Percentiles rank a stretch among this genome's conserved stretches.
Evolutionary conservation across 92 coral and sea anemone genomes (phyloP).

Genomic region (Bergia puertoricense): DNA sequence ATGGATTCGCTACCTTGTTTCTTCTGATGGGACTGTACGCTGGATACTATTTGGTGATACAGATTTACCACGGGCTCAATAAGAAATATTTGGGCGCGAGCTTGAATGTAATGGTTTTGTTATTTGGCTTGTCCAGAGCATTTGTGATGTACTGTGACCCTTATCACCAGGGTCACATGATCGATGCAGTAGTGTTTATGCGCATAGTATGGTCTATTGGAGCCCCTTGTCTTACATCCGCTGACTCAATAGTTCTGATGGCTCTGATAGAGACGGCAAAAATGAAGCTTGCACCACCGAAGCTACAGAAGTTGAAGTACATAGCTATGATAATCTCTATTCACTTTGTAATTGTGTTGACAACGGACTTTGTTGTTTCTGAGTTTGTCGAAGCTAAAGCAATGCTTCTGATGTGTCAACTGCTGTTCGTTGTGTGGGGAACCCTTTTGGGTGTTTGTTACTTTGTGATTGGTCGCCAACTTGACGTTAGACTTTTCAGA

Average conservation of each 20-base stretch:
- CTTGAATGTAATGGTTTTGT: constrained; percentile 57
- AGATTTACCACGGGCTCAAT: constrained; percentile 65
- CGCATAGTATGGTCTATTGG: constrained; percentile 74
- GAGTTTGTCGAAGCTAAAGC: constrained; percentile 67
- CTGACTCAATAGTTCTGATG: constrained; percentile 70
- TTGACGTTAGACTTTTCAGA: constrained; percentile 61
- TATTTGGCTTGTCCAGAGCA: constrained; percentile 70
- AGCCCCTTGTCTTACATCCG: constrained; percentile 76
- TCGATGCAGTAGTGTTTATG: constrained; percentile 59
- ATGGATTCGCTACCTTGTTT: constrained; percentile 57
- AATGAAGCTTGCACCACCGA: constrained; percentile 64
- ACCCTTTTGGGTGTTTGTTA: constrained; percentile 59
- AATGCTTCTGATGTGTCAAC: constrained; percentile 77
- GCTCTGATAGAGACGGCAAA: constrained; percentile 65
- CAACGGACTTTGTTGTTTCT: constrained; percentile 66
- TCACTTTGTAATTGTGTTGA: constrained; percentile 64
- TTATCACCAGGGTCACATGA: constrained; percentile 72
- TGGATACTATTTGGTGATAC: constrained; percentile 60
- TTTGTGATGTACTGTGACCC: constrained; percentile 72
- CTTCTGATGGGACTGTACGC: constrained; percentile 66
- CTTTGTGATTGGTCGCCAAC: constrained; percentile 61
- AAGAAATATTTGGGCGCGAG: constrained; percentile 67
- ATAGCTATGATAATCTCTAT: constrained; percentile 45
- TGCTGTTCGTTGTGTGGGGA: constrained; percentile 72
- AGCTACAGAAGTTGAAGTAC: constrained; percentile 57